Evolutionary conservation across 2,888 invertebrate genomes (phyloP), one percentile per base, ranked within the genome.

Genomic region (Campopleginae sp.): DNA sequence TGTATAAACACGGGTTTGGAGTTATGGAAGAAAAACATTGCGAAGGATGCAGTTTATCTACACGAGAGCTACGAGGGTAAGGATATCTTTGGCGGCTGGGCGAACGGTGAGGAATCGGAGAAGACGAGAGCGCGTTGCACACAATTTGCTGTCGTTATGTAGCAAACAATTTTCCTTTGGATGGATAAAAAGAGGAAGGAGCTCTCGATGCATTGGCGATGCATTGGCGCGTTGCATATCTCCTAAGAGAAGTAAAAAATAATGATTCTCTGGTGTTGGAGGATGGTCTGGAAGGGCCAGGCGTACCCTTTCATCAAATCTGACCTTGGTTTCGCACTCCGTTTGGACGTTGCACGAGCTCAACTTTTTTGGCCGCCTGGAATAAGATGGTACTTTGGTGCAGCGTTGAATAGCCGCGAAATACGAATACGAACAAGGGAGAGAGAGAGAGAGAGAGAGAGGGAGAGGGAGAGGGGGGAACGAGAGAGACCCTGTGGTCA

Each of bases 401-500:
- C 23, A 38, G 66, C n/a, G 76, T 78, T 78, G 33, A 68, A 78
- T 38, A 58, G 58, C 78, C 70, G 31, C 23, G 27, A 27, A 58
- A 23, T 10, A 58, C 27, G 58, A 58, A 58, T 58, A 38, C 38
- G 38, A 38, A 38, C 10, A 38, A 38, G 38, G 10, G 38, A 38
- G 38, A 38, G 10, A 7, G 38, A 38, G 38, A 38, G 38, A 38
- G 5, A 23, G 44, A 12, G 27, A 44, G 72, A 38, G 31, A 7
- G 42, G n/a, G 44, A 63, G 38, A 61, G 51, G 33, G 65, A 66
- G 48, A 48, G 61, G 12, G 58, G 27, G 58, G 70, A 61, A 46
- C 48, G 46, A 65, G 65, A 68, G 74, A 72, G 86, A 91, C 91
- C 91, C 91, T 91, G 91, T 91, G 91, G 91, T 91, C 91, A 91